phyloP scores from a whole-genome alignment of 2,113 vertebrate species.

The Chionis minor region DNA sequence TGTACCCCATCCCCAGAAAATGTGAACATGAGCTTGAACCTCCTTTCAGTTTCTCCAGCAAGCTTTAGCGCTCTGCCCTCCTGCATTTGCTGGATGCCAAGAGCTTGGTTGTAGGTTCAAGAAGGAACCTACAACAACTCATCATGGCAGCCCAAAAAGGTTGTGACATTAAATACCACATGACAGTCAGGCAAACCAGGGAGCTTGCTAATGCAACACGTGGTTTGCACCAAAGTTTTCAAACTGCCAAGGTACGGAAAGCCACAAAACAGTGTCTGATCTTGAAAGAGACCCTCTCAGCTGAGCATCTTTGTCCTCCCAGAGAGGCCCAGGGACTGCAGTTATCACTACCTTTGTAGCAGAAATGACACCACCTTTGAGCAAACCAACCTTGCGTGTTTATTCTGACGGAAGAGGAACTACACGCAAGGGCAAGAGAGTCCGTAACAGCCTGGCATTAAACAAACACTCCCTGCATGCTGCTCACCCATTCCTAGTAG shows the following conservation, averaged over 20 bases:
- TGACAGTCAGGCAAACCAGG: neutral
- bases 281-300: fast-evolving
- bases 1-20: neutral
- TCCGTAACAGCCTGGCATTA: neutral
- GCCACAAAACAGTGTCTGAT: neutral
- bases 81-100: neutral
- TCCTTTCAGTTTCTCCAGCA: neutral
- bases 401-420: neutral
- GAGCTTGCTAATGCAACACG: neutral
- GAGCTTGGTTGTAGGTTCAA: neutral
- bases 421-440: neutral
- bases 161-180: neutral
- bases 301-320: neutral
- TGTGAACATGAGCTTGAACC: fast-evolving
- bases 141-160: neutral
- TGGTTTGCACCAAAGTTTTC: neutral
- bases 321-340: neutral
- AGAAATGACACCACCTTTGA: neutral
- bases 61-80: neutral
- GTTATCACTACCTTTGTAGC: neutral
- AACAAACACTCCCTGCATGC: neutral
- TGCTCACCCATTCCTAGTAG: neutral
- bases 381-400: neutral
- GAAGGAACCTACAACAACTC: neutral
- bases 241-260: neutral